Evolutionary conservation across 2,113 vertebrate species (phyloP).

Genomic region (Scomber japonicus): DNA sequence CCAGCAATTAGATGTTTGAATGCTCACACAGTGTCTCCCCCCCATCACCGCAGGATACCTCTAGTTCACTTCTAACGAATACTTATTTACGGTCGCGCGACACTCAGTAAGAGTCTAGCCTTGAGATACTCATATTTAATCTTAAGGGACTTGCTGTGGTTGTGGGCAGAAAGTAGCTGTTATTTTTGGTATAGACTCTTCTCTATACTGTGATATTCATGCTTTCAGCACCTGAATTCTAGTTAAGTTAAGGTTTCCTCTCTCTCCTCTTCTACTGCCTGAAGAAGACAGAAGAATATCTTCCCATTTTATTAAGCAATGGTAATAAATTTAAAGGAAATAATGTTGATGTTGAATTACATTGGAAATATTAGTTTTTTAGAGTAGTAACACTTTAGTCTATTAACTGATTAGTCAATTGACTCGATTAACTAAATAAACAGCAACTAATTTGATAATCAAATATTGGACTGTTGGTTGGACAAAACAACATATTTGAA

Average conservation of each 20-base stretch:
- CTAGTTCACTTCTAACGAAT: conserved; percentile 62
- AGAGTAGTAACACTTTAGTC: not conserved
- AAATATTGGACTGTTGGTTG: no score
- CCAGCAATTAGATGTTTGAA: conserved; percentile 79
- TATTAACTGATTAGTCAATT: not conserved
- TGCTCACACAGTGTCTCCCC: conserved; percentile 55
- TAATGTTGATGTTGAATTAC: not conserved
- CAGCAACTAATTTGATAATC: no score
- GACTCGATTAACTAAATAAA: not conserved
- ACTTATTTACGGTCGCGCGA: conserved; percentile 59
- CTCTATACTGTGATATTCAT: conserved; percentile 52
- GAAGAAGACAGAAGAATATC: not conserved
- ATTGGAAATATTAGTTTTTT: not conserved
- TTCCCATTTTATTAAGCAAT: no score
- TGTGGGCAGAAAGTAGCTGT: conserved; percentile 70
- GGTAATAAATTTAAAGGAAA: not conserved
- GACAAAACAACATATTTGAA: no score
- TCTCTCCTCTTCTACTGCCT: not conserved
- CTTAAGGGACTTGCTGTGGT: conserved; percentile 69
- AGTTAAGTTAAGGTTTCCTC: conserved; percentile 41
- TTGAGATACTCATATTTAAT: conserved; percentile 63
- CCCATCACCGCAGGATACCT: conserved; percentile 58
- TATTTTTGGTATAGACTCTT: conserved; percentile 69
- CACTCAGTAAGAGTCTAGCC: conserved; percentile 53
- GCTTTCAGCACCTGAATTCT: conserved; percentile 65